Conservation (phyloP, 2,888 invertebrate genomes). For the Nezara viridula region DNA sequence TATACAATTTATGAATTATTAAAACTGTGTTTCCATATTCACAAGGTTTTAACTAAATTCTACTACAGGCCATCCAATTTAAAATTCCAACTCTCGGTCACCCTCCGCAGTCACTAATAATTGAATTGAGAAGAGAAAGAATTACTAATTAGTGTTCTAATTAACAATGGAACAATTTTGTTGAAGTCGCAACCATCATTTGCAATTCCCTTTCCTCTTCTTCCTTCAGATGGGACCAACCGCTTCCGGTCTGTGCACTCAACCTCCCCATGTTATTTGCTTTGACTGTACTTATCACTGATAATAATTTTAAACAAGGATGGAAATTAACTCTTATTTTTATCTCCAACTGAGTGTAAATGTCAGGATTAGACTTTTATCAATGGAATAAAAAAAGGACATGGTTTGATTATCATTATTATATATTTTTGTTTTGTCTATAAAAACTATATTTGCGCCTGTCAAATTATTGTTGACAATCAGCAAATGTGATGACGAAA, state of each 20-base stretch:
- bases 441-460: too few species aligned
- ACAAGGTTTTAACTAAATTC: not conserved
- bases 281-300: not conserved
- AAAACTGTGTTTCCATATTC: not conserved
- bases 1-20: not conserved
- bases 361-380: too few species aligned
- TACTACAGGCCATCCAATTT: not conserved
- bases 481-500: too few species aligned
- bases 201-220: slow-evolving; percentile 20
- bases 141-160: not conserved
- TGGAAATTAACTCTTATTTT: too few species aligned
- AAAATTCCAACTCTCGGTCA: not conserved
- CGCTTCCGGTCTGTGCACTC: not conserved
- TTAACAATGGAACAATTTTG: slow-evolving; percentile 8
- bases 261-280: not conserved
- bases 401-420: too few species aligned
- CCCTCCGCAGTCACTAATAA: not conserved
- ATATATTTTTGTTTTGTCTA: too few species aligned
- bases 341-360: too few species aligned
- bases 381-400: too few species aligned
- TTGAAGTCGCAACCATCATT: slow-evolving; percentile 12
- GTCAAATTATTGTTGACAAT: too few species aligned
- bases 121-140: not conserved
- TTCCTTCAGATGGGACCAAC: not conserved
- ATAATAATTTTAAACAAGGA: not conserved